A percentile compares a stretch with the other conserved stretches of the same genome.
phyloP scores from a whole-genome alignment of 2,888 invertebrate species.

The Chrysina gloriosa region DNA sequence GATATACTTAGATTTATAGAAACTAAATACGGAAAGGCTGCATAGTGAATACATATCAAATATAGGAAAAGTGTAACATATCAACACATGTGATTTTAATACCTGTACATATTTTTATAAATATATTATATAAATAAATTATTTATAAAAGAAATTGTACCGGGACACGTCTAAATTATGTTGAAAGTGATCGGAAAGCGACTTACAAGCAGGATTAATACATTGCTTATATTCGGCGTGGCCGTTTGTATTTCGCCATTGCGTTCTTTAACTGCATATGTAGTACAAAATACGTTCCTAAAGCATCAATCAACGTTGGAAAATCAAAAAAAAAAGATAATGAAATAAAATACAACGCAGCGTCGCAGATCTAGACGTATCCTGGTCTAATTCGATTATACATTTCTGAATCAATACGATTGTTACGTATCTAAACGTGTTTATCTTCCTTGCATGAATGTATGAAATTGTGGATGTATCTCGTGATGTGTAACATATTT shows the following conservation, averaged over 20 bases:
- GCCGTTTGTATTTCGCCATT: neutral
- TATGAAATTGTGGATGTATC: neutral
- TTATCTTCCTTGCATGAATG: slow-evolving; percentile 1
- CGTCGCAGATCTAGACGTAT: slow-evolving; percentile 1
- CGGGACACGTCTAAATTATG: neutral
- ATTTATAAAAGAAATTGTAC: neutral
- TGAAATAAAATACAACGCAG: neutral
- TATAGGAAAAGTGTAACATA: slow-evolving; percentile 46
- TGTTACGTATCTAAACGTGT: slow-evolving; percentile 9
- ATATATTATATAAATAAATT: slow-evolving; percentile 28
- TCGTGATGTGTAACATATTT: neutral
- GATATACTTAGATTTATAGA: neutral
- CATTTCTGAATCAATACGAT: neutral
- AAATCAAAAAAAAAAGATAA: slow-evolving; percentile 23
- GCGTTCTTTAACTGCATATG: neutral
- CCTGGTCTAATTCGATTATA: neutral
- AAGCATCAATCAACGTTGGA: slow-evolving; percentile 11
- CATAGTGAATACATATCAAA: slow-evolving; percentile 48
- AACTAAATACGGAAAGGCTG: slow-evolving; percentile 42
- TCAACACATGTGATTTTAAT: slow-evolving; percentile 50
- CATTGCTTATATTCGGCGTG: too few relatives aligned
- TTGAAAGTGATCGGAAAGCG: too few relatives aligned
- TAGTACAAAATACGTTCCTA: slow-evolving; percentile 28
- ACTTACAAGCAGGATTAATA: too few relatives aligned
- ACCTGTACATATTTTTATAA: slow-evolving; percentile 45